phyloP scores from a whole-genome alignment of 2,113 vertebrate species.

The Engraulis encrasicolus region DNA sequence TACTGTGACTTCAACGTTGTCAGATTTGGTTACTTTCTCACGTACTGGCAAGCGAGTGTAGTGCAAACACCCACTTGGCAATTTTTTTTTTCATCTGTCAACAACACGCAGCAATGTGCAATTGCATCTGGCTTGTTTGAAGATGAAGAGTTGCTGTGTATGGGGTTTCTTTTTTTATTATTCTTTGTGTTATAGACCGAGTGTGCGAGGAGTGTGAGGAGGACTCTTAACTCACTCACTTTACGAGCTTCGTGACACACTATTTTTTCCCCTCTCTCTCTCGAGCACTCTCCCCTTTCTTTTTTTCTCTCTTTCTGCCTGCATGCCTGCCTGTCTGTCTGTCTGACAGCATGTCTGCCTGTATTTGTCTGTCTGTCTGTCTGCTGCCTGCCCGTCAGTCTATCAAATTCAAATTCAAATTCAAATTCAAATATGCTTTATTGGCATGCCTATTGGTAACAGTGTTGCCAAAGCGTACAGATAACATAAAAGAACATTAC shows the following conservation, averaged over 20 bases:
- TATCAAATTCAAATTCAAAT: too few relatives aligned
- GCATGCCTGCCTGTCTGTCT: too few relatives aligned
- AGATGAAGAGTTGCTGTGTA: neutral
- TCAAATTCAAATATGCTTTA: too few relatives aligned
- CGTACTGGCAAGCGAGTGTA: neutral
- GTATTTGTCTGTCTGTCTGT: too few relatives aligned
- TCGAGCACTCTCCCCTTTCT: neutral
- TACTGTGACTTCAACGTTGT: neutral
- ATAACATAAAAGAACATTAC: too few relatives aligned
- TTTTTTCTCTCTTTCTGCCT: neutral
- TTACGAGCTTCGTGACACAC: neutral
- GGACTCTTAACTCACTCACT: neutral
- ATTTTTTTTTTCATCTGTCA: neutral
- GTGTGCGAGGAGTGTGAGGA: neutral
- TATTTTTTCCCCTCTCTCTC: neutral
- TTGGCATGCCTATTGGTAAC: too few relatives aligned
- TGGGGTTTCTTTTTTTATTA: neutral
- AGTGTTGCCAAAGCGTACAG: too few relatives aligned
- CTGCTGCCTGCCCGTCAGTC: too few relatives aligned
- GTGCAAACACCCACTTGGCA: neutral
- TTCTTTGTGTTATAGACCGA: neutral
- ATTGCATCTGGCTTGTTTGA: neutral
- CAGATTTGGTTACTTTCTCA: neutral
- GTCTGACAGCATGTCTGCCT: too few relatives aligned
- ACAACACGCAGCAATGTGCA: neutral